phyloP scores from a whole-genome alignment of 23 tunicate genomes.

The Oikopleura dioica region DNA sequence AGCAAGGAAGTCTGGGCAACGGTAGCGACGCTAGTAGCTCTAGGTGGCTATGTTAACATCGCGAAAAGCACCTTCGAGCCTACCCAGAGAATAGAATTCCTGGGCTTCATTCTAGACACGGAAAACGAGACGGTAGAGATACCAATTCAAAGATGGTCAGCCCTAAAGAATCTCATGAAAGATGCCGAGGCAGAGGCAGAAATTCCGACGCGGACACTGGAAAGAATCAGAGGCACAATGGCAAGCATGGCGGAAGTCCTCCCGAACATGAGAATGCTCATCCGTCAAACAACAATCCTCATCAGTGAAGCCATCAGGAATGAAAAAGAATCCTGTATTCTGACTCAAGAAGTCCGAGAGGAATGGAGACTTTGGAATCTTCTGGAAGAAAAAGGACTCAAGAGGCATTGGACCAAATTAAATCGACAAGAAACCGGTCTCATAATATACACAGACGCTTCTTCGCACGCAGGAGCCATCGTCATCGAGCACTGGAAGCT shows the following conservation, averaged over 20 bases:
- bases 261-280: not conserved
- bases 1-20: not conserved
- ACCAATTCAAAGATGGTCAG: not conserved
- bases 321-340: too few relatives aligned
- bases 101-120: not conserved
- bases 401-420: too few relatives aligned
- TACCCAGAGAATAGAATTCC: not conserved
- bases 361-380: too few relatives aligned
- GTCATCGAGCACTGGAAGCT: too few relatives aligned
- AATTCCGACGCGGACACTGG: not conserved
- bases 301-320: too few relatives aligned
- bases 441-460: too few relatives aligned
- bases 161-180: not conserved
- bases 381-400: too few relatives aligned
- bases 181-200: too few relatives aligned
- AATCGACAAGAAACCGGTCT: too few relatives aligned
- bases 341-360: too few relatives aligned
- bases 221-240: slow-evolving; percentile 2
- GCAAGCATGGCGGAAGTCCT: not conserved
- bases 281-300: not conserved
- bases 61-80: not conserved
- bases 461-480: too few relatives aligned
- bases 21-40: not conserved
- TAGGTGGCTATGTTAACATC: not conserved
- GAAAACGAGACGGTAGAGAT: not conserved